A percentile compares a stretch with the other conserved stretches of the same genome.
These are phyloP conservation scores for Drosophila prolongata DNA, from an alignment of 2,888 invertebrate genomes.

Conservation along the genomic window DNA sequence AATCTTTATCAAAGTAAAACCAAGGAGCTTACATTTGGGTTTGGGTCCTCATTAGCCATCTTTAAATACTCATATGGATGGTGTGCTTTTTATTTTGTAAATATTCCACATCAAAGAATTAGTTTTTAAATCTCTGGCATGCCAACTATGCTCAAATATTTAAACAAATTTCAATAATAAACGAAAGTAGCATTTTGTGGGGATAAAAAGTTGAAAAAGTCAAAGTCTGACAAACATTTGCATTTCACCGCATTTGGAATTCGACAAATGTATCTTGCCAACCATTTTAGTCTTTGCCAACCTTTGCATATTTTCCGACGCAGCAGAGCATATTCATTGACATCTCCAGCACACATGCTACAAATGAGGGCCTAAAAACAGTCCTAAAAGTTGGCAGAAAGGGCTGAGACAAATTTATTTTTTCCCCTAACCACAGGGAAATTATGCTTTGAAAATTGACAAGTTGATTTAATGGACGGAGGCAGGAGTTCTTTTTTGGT, in stretches of 20 bases:
- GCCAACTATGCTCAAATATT: constrained; percentile 25
- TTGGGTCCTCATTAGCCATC: background rate
- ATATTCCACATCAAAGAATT: constrained; percentile 31
- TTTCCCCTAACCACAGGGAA: constrained; percentile 19
- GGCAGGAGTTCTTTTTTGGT: background rate
- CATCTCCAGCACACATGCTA: constrained; percentile 17
- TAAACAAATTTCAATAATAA: constrained; percentile 12
- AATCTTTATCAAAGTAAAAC: constrained; percentile 11
- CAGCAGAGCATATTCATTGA: constrained; percentile 34
- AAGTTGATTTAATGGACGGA: constrained; percentile 43
- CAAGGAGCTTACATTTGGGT: constrained; percentile 7
- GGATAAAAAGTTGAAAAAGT: constrained; percentile 8
- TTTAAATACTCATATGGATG: constrained; percentile 1
- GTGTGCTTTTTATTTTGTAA: constrained; percentile 5
- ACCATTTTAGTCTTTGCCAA: constrained; percentile 29
- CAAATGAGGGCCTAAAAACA: constrained; percentile 25
- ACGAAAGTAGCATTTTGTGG: constrained; percentile 1
- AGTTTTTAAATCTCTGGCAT: background rate
- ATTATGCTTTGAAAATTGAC: constrained; percentile 49
- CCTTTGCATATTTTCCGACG: constrained; percentile 49
- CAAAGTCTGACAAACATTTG: constrained; percentile 34
- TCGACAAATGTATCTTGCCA: constrained; percentile 28
- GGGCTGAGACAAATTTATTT: constrained; percentile 14
- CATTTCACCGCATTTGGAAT: constrained; percentile 39
- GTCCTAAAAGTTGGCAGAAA: constrained; percentile 20